These are phyloP conservation scores for Cyaniris semiargus DNA, from an alignment of 2,888 invertebrate species.

Conservation along the genomic window DNA sequence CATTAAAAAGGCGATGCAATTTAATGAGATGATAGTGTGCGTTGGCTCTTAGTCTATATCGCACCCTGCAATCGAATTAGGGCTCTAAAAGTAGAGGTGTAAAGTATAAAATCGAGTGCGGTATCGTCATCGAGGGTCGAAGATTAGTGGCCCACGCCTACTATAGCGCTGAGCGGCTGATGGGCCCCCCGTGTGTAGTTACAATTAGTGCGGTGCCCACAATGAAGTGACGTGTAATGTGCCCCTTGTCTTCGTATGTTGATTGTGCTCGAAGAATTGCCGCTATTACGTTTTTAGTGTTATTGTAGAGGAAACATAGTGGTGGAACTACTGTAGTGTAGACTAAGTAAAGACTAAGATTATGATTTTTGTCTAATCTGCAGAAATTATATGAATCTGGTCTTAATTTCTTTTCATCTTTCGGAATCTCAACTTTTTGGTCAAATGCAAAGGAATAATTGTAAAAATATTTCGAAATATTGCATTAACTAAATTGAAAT, in stretches of 20 bases:
- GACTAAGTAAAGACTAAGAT: neutral
- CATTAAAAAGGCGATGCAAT: constrained; percentile 81
- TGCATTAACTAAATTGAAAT: too few species aligned
- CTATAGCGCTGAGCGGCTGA: constrained; percentile 79
- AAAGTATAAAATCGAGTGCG: constrained; percentile 51
- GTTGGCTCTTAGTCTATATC: constrained; percentile 78
- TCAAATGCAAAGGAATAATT: too few species aligned
- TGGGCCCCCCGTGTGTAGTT: constrained; percentile 79
- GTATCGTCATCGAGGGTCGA: constrained; percentile 78
- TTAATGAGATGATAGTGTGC: constrained; percentile 81
- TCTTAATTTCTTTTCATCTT: too few species aligned
- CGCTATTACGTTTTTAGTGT: constrained; percentile 41
- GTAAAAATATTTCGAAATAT: too few species aligned
- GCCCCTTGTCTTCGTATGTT: constrained; percentile 78
- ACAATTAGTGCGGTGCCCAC: constrained; percentile 80
- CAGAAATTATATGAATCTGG: too few species aligned
- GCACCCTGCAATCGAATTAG: constrained; percentile 45
- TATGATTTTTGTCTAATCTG: neutral
- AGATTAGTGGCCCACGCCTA: constrained; percentile 81
- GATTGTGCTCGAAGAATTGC: constrained; percentile 71
- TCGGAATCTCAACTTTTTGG: too few species aligned
- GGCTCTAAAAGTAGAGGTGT: constrained; percentile 48
- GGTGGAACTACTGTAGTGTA: neutral
- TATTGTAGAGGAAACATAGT: constrained; percentile 27
- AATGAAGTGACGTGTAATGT: constrained; percentile 80